Percentiles rank a stretch among this genome's conserved stretches.
Evolutionary conservation across 2,888 invertebrate species (phyloP).

Genomic region (Nephrotoma guestfalica): DNA sequence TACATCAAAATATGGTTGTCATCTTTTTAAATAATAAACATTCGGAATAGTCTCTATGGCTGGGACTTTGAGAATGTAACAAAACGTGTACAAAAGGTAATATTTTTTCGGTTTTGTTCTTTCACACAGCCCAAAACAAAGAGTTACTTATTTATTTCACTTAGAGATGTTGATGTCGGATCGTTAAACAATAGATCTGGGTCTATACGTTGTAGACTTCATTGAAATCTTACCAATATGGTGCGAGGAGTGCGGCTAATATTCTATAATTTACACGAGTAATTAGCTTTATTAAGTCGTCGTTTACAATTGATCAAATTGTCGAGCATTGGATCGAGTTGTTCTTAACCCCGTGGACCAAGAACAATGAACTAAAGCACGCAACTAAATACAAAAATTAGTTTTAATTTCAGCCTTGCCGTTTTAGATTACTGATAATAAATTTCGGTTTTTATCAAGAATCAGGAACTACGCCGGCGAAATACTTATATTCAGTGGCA

Average conservation of each 20-base stretch:
- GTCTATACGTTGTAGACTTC: not conserved
- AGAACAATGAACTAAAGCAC: too few relatives aligned
- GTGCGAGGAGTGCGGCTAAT: not conserved
- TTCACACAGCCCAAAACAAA: not conserved
- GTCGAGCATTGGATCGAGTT: too few relatives aligned
- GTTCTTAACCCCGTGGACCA: too few relatives aligned
- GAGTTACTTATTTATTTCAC: not conserved
- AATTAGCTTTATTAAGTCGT: not conserved
- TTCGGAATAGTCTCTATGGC: not conserved
- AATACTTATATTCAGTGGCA: too few relatives aligned
- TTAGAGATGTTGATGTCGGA: not conserved
- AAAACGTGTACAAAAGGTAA: not conserved
- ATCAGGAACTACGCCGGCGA: too few relatives aligned
- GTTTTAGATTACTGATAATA: too few relatives aligned
- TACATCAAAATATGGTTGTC: not conserved
- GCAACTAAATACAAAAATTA: too few relatives aligned
- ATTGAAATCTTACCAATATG: not conserved
- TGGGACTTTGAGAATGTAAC: not conserved
- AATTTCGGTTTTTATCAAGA: too few relatives aligned
- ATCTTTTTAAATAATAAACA: not conserved
- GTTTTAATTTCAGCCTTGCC: too few relatives aligned
- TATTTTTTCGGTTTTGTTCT: not conserved
- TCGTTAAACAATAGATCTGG: not conserved
- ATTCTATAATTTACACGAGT: not conserved
- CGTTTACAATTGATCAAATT: too few relatives aligned